phyloP scores from a whole-genome alignment of 1,140 invertebrate genomes.

The Drosophila cardini region DNA sequence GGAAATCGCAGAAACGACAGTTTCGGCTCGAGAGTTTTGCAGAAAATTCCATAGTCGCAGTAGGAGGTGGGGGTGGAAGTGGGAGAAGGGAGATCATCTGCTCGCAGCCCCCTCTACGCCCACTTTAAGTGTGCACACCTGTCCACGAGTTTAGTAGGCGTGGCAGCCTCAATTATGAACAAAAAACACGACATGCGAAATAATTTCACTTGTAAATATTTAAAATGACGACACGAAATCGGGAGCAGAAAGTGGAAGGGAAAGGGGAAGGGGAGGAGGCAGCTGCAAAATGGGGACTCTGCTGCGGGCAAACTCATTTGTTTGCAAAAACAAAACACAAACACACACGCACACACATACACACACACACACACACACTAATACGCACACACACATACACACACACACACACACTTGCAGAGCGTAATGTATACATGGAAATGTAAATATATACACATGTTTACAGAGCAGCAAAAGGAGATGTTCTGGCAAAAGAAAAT shows the following conservation, averaged over 20 bases:
- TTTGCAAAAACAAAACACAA: slow-evolving; percentile 53
- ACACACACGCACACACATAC: slow-evolving; percentile 6
- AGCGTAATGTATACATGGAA: slow-evolving; percentile 72
- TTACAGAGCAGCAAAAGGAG: slow-evolving; percentile 24
- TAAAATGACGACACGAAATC: slow-evolving; percentile 48
- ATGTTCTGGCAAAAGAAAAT: slow-evolving; percentile 61
- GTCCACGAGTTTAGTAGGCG: slow-evolving; percentile 41
- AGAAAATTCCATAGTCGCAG: too few species aligned
- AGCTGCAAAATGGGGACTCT: background rate
- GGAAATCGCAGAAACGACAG: background rate
- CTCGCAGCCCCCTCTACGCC: too few species aligned
- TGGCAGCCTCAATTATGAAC: slow-evolving; percentile 47
- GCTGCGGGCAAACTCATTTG: slow-evolving; percentile 64
- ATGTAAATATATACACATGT: slow-evolving; percentile 73
- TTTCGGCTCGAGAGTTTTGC: slow-evolving; percentile 1
- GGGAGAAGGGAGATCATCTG: too few species aligned
- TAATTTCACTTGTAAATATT: slow-evolving; percentile 78
- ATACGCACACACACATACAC: slow-evolving; percentile 5
- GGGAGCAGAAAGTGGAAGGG: background rate
- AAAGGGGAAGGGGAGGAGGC: slow-evolving; percentile 2
- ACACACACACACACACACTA: slow-evolving; percentile 4
- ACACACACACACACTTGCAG: slow-evolving; percentile 17
- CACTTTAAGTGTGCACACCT: slow-evolving; percentile 24
- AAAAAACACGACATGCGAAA: slow-evolving; percentile 50
- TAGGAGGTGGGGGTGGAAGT: too few species aligned